A percentile compares a stretch with the other conserved stretches of the same genome.
Evolutionary conservation across 2,888 invertebrate species (phyloP).

Genomic region (Tipula helvola): DNA sequence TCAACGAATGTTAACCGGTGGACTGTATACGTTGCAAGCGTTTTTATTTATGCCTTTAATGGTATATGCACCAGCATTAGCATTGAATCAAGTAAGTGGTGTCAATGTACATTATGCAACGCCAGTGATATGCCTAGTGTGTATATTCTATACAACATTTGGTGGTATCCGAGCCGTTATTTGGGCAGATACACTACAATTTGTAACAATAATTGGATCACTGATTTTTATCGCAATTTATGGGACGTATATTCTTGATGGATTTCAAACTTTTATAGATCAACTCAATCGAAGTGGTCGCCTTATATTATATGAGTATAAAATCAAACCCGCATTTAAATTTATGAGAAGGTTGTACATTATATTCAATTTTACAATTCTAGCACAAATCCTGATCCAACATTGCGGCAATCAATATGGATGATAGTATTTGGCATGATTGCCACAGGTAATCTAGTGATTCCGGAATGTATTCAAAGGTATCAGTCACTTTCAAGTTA

Average conservation of each 20-base stretch:
- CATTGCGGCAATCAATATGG: conserved; percentile 46
- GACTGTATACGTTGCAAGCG: conserved; percentile 24
- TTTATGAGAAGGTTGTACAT: background rate
- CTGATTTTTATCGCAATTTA: conserved; percentile 39
- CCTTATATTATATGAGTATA: conserved; percentile 46
- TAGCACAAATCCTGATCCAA: conserved; percentile 47
- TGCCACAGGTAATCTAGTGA: conserved; percentile 42
- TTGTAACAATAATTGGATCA: conserved; percentile 42
- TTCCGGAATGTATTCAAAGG: conserved; percentile 47
- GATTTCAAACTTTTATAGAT: conserved; percentile 43
- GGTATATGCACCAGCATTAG: conserved; percentile 35
- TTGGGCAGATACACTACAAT: conserved; percentile 36
- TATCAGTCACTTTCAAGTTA: conserved; percentile 28
- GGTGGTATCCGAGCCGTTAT: background rate
- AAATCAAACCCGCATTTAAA: background rate
- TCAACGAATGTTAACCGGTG: conserved; percentile 24
- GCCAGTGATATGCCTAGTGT: background rate
- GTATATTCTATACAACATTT: background rate
- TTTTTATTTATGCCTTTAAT: conserved; percentile 30
- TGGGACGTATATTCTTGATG: conserved; percentile 32
- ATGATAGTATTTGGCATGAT: conserved; percentile 43
- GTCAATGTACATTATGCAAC: background rate
- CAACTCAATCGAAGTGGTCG: conserved; percentile 42
- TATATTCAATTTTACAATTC: conserved; percentile 16
- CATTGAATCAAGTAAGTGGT: background rate